Base-by-base conservation (phyloP, 2,113 vertebrate species). In the Archilochus colubris region DNA sequence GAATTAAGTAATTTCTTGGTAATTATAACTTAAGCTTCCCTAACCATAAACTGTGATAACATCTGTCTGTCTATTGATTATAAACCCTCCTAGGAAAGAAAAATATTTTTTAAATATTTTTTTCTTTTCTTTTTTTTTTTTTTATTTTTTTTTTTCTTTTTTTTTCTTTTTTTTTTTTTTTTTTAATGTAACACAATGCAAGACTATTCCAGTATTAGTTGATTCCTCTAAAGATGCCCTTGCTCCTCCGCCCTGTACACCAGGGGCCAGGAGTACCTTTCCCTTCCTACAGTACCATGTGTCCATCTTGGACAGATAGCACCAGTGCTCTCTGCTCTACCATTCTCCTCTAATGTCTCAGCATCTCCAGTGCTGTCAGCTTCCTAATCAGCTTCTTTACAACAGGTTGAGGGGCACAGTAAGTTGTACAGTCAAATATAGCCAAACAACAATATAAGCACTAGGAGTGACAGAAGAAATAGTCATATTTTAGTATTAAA, bases 1-100 rank as follows among this genome's bases (percentile, higher is more conserved):
- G 85, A 86, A 91, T 91, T 90, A 75, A 90, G 53, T 86, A 19
- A 93, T 93, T 94, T 86, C 18, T 55, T 74, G 23, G 22, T 28
- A 83, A 80, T 90, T 88, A 59, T 91, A 80, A 88, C 43, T 86
- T 51, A 63, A 61, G 20, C 69, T 96, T 93, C 38, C 30, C 13
- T 20, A 33, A 80, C 38, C 2, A 3, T 57, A 59, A 87, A 73
- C 36, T 59, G 38, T 23, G 59, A 64, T 80, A 80, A 16, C 59
- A 73, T 73, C 44, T 82, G 5, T 62, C 93, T 79, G 14, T 76
- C 55, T 82, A 31, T 72, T 68, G 51, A 58, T 40, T 70, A 68
- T 73, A 89, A 89, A 73, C 1, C 6, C 10, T 82, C 53, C 43
- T 13, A 8, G 4, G 38, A 33, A 91, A 59, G 8, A 53, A 82